A percentile compares a stretch with the other conserved stretches of the same genome.
These are phyloP conservation scores for Drosophila pegasa DNA, from an alignment of 2,888 invertebrate species.

Conservation along the genomic window DNA sequence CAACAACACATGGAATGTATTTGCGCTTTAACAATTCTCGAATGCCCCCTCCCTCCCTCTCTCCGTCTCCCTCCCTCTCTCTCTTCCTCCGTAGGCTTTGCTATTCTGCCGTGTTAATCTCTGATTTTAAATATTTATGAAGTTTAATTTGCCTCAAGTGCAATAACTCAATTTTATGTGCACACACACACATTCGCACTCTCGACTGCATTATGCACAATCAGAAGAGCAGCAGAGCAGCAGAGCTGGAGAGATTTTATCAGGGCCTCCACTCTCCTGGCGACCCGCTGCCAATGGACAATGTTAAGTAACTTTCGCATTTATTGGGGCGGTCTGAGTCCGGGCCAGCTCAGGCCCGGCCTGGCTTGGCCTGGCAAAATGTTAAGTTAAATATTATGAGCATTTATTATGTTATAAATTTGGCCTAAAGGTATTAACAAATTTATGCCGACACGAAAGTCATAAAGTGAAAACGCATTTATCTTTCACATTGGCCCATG, in stretches of 20 bases:
- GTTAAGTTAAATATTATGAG: conserved; percentile 81
- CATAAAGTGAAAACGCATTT: conserved; percentile 82
- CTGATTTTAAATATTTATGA: conserved; percentile 84
- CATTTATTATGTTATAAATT: conserved; percentile 83
- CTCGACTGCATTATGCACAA: conserved; percentile 58
- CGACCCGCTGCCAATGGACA: conserved; percentile 51
- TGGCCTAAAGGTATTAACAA: conserved; percentile 81
- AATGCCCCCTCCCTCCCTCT: conserved; percentile 17
- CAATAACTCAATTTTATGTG: conserved; percentile 83
- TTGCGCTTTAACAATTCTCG: conserved; percentile 29
- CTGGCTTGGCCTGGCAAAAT: conserved; percentile 61
- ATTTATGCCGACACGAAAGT: conserved; percentile 81
- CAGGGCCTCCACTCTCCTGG: conserved; percentile 23
- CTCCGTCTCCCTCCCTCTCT: conserved; percentile 11
- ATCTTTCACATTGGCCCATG: conserved; percentile 67
- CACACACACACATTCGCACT: conserved; percentile 31
- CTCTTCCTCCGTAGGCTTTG: conserved; percentile 19
- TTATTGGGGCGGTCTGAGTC: conserved; percentile 59
- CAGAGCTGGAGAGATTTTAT: conserved; percentile 56
- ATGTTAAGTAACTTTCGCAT: conserved; percentile 77
- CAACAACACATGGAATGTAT: conserved; percentile 40
- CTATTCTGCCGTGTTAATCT: conserved; percentile 78
- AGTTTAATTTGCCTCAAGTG: conserved; percentile 84
- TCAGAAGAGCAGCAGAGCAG: conserved; percentile 35
- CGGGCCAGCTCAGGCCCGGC: conserved; percentile 1